Percentiles rank a stretch among this genome's conserved stretches.
phyloP scores from a whole-genome alignment of 2,113 vertebrate species.

The Misgurnus anguillicaudatus region DNA sequence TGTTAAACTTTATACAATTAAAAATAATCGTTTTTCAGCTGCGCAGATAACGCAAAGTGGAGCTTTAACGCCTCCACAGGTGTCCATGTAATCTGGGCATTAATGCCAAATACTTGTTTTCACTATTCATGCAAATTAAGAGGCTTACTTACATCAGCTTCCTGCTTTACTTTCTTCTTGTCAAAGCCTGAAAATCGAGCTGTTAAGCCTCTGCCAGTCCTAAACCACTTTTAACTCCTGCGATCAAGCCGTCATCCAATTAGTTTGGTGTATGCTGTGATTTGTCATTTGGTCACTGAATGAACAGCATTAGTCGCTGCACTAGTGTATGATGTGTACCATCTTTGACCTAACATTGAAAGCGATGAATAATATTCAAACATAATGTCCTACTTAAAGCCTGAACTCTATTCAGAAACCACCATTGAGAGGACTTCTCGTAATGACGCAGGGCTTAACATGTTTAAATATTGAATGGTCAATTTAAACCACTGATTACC shows the following conservation, averaged over 20 bases:
- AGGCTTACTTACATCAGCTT: constrained; percentile 48
- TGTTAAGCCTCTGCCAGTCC: constrained; percentile 34
- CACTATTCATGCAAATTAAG: constrained; percentile 55
- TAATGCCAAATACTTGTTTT: constrained; percentile 42
- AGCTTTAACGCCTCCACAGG: constrained; percentile 22
- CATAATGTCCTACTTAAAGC: constrained; percentile 48
- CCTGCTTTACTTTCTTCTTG: constrained; percentile 41
- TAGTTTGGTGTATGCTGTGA: constrained; percentile 50
- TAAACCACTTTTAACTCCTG: constrained; percentile 42
- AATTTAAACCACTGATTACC: constrained; percentile 77
- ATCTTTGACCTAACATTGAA: constrained; percentile 36
- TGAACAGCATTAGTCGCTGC: constrained; percentile 38
- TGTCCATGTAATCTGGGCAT: constrained; percentile 33
- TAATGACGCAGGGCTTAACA: constrained; percentile 49
- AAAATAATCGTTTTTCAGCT: background rate
- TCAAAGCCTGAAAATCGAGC: constrained; percentile 29
- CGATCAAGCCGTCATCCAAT: constrained; percentile 53
- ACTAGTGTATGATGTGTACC: constrained; percentile 33
- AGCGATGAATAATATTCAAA: constrained; percentile 48
- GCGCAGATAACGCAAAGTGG: constrained; percentile 39
- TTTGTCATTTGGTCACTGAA: constrained; percentile 48
- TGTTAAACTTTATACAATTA: background rate
- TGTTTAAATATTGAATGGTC: constrained; percentile 67
- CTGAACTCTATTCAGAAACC: constrained; percentile 38
- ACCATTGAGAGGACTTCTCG: constrained; percentile 22